These are phyloP conservation scores for Lordiphosa collinella DNA, from an alignment of 1,140 invertebrate genomes.

Conservation along the genomic window DNA sequence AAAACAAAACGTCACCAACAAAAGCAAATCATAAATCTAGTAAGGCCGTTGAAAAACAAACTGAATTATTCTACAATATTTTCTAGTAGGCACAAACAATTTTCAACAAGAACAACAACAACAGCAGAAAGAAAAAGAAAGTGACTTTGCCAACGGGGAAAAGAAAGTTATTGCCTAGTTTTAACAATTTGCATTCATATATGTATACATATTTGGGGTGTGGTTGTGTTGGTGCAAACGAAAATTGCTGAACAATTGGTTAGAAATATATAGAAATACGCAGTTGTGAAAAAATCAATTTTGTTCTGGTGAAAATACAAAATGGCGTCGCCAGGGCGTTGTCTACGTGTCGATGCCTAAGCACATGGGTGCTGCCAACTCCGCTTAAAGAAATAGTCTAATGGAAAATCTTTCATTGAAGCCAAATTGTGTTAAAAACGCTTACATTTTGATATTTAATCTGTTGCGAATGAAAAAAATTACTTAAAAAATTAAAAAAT, in stretches of 20 bases:
- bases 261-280: constrained; percentile 23
- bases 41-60: constrained; percentile 19
- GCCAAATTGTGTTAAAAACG: background rate
- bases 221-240: constrained; percentile 35
- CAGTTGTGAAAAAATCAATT: constrained; percentile 20
- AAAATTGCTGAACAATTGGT: constrained; percentile 25
- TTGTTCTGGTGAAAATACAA: constrained; percentile 44
- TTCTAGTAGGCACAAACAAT: constrained; percentile 29
- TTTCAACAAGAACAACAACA: constrained; percentile 11
- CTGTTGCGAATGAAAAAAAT: too few species aligned
- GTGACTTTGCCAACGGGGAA: constrained; percentile 15
- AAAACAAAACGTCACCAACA: too few species aligned
- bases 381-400: too few species aligned
- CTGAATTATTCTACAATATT: constrained; percentile 15
- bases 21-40: background rate
- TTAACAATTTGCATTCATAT: constrained; percentile 1
- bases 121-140: too few species aligned
- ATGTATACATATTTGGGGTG: constrained; percentile 23
- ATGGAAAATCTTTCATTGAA: too few species aligned
- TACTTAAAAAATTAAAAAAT: too few species aligned
- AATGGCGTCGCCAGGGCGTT: constrained; percentile 37
- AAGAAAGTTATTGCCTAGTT: constrained; percentile 7
- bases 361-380: constrained; percentile 36
- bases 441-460: background rate
- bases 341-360: constrained; percentile 30